A percentile compares a stretch with the other conserved stretches of the same genome.
phyloP scores from a whole-genome alignment of 2,888 invertebrate genomes.

The Phengaris arion region DNA sequence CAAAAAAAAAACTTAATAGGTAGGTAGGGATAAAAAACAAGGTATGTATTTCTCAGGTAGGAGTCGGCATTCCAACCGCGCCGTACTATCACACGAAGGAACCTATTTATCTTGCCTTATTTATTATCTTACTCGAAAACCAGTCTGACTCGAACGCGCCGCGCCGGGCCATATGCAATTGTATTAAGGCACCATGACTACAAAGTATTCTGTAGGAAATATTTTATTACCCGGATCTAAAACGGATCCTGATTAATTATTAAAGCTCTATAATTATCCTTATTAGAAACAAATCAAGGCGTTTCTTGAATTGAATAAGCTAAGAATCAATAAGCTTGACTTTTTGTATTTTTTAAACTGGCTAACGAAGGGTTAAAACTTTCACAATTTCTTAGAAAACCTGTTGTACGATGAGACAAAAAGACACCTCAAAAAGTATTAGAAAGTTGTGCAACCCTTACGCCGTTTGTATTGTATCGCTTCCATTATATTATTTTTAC shows the following conservation, averaged over 20 bases:
- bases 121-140: slow-evolving; percentile 75
- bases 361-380: slow-evolving; percentile 59
- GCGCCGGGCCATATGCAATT: slow-evolving; percentile 38
- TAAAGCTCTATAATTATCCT: not conserved
- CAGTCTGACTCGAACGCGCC: slow-evolving; percentile 52
- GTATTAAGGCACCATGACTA: slow-evolving; percentile 5
- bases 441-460: slow-evolving; percentile 79
- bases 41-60: slow-evolving; percentile 22
- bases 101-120: slow-evolving; percentile 77
- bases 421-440: slow-evolving; percentile 73
- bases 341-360: slow-evolving; percentile 26
- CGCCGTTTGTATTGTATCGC: slow-evolving; percentile 61
- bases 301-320: too few relatives aligned
- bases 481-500: slow-evolving; percentile 62
- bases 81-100: slow-evolving; percentile 76
- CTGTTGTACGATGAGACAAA: slow-evolving; percentile 50
- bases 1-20: not conserved
- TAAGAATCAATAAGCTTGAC: not conserved
- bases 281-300: too few relatives aligned
- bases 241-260: not conserved
- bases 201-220: not conserved
- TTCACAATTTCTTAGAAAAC: slow-evolving; percentile 69
- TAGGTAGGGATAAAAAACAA: slow-evolving; percentile 14
- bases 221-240: not conserved
- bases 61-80: slow-evolving; percentile 47